phyloP scores from a whole-genome alignment of 2,113 vertebrate genomes.

The Ceyx cyanopectus region DNA sequence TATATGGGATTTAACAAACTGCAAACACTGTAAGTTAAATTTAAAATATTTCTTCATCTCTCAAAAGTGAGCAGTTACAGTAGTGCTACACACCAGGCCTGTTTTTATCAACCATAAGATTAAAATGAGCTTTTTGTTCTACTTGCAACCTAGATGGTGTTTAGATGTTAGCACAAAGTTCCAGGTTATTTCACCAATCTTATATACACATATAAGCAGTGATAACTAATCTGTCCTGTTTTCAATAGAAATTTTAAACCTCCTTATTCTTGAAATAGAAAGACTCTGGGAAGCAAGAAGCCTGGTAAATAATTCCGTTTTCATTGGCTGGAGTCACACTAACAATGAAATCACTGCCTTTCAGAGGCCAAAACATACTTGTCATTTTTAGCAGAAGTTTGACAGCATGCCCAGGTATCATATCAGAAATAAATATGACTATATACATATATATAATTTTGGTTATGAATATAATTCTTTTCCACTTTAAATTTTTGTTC shows the following conservation, averaged over 20 bases:
- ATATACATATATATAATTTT: neutral
- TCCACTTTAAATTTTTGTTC: neutral
- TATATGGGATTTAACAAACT: conserved; percentile 12
- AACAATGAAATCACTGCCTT: neutral
- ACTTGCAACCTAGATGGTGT: neutral
- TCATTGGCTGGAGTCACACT: neutral
- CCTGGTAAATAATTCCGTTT: neutral
- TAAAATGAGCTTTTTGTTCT: neutral
- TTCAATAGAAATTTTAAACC: conserved; percentile 5
- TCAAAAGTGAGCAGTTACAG: neutral
- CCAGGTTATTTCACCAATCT: neutral
- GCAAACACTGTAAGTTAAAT: neutral
- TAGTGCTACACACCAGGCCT: neutral
- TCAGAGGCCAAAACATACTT: neutral
- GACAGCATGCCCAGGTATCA: neutral
- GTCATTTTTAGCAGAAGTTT: neutral
- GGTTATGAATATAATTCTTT: neutral
- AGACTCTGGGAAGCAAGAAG: neutral
- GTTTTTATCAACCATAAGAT: neutral
- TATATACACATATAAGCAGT: neutral
- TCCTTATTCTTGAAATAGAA: conserved; percentile 3
- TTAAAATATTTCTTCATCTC: conserved; percentile 16
- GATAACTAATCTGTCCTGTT: neutral
- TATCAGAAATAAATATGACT: neutral
- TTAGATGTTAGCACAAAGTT: neutral